phyloP scores from a whole-genome alignment of 2,888 invertebrate genomes.

The Eledone cirrhosa region DNA sequence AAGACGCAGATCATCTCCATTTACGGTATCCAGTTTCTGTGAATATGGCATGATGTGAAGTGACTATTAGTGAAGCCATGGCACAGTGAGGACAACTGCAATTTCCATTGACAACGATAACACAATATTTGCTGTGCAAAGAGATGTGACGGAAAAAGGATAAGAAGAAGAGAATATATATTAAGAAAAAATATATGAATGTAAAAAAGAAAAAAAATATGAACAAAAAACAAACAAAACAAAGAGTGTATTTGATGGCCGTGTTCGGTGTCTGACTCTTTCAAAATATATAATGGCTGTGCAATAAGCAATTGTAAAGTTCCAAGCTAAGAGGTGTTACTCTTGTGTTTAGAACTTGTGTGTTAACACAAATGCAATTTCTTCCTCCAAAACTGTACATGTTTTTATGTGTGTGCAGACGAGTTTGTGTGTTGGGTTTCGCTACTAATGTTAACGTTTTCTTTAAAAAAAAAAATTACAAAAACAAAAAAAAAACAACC shows the following conservation, averaged over 20 bases:
- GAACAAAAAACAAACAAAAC: too few species aligned
- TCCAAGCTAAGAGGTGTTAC: conserved; percentile 14
- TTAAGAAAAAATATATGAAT: too few species aligned
- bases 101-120: conserved; percentile 24
- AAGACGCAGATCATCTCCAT: conserved; percentile 96
- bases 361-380: conserved; percentile 3
- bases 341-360: conserved; percentile 17
- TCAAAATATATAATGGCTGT: conserved; percentile 26
- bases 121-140: conserved; percentile 20
- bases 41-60: conserved; percentile 29
- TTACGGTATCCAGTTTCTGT: conserved; percentile 83
- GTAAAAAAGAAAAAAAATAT: too few species aligned
- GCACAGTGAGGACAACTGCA: conserved; percentile 29
- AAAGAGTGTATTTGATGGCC: too few species aligned
- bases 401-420: too few species aligned
- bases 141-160: not conserved
- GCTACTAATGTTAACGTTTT: not conserved
- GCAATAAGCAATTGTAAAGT: conserved; percentile 24
- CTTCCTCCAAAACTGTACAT: too few species aligned
- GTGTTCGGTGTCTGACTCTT: conserved; percentile 8
- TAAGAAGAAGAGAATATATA: not conserved
- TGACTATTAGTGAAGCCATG: conserved; percentile 30
- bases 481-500: too few species aligned
- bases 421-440: too few species aligned
- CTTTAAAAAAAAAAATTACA: not conserved